A percentile compares a stretch with the other conserved stretches of the same genome.
Conservation (phyloP, 2,113 vertebrate genomes). For the Nematolebias whitei region DNA sequence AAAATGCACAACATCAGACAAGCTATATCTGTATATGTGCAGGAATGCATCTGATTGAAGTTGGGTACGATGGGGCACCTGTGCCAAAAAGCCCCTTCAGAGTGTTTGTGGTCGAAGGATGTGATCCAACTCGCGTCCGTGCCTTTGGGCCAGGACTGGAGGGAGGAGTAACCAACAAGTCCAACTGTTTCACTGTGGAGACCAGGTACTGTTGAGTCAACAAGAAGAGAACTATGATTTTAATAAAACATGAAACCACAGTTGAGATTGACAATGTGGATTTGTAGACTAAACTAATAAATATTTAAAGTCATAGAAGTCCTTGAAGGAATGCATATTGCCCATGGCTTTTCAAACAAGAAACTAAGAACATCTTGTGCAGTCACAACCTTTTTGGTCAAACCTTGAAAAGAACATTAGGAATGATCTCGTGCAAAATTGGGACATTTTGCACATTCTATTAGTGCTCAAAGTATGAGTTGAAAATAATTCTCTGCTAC, state of each 20-base stretch:
- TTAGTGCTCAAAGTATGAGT: no score
- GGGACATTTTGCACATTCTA: no score
- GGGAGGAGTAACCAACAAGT: conserved; percentile 88
- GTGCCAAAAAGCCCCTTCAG: conserved; percentile 94
- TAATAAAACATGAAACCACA: not conserved
- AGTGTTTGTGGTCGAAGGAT: conserved; percentile 90
- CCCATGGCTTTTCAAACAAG: no score
- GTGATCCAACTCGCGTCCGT: conserved; percentile 88
- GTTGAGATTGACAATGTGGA: not conserved
- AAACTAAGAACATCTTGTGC: no score
- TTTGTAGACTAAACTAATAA: not conserved
- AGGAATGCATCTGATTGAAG: conserved; percentile 92
- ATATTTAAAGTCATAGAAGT: no score
- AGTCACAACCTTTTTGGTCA: no score
- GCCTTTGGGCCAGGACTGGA: conserved; percentile 92
- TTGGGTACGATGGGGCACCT: conserved; percentile 85
- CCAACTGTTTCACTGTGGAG: conserved; percentile 93
- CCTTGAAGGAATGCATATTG: no score
- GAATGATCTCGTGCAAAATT: no score
- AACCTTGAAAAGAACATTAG: no score
- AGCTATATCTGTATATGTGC: conserved; percentile 29
- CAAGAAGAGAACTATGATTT: not conserved
- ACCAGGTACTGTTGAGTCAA: conserved; percentile 70
- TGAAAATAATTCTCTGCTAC: no score
- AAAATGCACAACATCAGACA: conserved; percentile 2